Evolutionary conservation across 64 coral and sea anemone species (phyloP), one percentile per base, ranked within the genome.

Genomic region (Porites australiensis): DNA sequence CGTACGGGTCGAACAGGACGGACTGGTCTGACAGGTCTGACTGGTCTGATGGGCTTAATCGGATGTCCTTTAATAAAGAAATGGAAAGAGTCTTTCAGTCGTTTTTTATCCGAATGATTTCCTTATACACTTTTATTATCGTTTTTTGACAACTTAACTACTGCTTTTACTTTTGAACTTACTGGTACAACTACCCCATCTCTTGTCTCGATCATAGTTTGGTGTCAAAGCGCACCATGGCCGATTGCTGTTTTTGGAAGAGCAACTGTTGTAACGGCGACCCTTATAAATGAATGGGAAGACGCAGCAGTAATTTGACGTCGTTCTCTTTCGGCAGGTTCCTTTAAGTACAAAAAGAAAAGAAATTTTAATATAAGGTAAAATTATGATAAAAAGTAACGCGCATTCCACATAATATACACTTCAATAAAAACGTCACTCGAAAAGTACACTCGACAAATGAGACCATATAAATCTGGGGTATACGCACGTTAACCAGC

Each of bases 201-300:
- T 60, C 18, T 47, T 87, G 74, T 95, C 74, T 7, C 82, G 18
- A 16, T 95, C 93, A 51, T 87, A 95, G 93, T 79, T 95, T 3
- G 88, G 60, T 22, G 93, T 95, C 6, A 75, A 50, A 68, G 93
- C 79, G 60, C 93, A 95, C 93, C 93, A 95, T 77, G 73, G 72
- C 13, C 58, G 57, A 55, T 76, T 77, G 48, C 62, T 70, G 6
- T 79, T 20, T 11, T 58, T 79, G 27, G 6, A 67, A 3, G 88
- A 86, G 72, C 93, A 94, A 58, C 79, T 65, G 46, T 74, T 60
- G 52, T 94, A 94, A 22, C n/a, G 46, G 44, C 70, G 72, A 2
- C 87, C 87, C n/a, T 70, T 74, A 79, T 94, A 94, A 16, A 85
- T 86, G 20, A 94, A 94, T 19, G 93, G 87, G 16, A 94, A 89